Base-by-base conservation (phyloP, 2,888 invertebrate genomes). In the Tinea trinotella region DNA sequence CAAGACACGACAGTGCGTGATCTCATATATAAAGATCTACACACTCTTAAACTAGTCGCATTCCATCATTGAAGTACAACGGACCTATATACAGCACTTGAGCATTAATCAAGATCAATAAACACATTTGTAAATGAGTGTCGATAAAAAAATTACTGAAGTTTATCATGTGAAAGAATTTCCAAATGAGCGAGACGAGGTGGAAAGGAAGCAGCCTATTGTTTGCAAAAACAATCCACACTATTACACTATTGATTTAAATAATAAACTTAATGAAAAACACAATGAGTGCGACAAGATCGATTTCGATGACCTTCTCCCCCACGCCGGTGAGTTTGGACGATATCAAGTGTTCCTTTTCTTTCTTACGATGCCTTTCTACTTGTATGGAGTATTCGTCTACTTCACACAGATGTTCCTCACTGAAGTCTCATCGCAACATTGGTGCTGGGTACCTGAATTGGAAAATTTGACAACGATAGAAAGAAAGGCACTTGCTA, bases 381-480 rank as follows among this genome's bases (percentile, higher is more conserved):
- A 76, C 55, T 57, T 72, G 5, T 77, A 68, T 50, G 75, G 72
- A 1, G 70, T 66, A 0, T 74, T 75, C 54, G 54, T 62, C 1
- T 80, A 78, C 56, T 77, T 70, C 54, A 59, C 68, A 2, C 78
- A 80, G 61, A 55, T 76, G 7, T 80, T 79, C 48, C 57, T 79
- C 53, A 79, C 78, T 0, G 75, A 76, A 63, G 61, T 67, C 0
- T 66, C 78, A 3, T 67, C 69, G 12, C 70, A 77, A 49, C 73
- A 77, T 54, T 79, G 79, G 78, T 79, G 79, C 56, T 66, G 67
- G 65, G 60, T 79, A 19, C 78, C 78, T 1, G 76, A 76, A 56
- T 57, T 79, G 1, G 64, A 62, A 54, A 76, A 78, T 56, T 57
- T 79, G 20, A 71, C 70, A 6, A 63, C 57, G 1, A 54, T 64